Conservation (phyloP, 2,113 vertebrate genomes). For the Poecile atricapillus region DNA sequence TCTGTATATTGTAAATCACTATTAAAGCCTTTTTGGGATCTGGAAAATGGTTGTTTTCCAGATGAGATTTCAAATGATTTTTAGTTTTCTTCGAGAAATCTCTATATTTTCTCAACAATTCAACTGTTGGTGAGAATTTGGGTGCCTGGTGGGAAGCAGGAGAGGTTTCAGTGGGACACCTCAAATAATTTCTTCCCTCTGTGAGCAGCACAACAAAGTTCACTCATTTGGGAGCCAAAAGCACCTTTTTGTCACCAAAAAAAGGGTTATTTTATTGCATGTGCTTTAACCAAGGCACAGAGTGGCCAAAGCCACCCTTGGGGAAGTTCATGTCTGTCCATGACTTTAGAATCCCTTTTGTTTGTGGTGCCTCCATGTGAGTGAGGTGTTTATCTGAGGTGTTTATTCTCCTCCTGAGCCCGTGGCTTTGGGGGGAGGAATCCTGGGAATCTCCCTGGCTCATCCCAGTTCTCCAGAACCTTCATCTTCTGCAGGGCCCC, state of each 20-base stretch:
- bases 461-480: neutral
- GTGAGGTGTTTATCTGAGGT: neutral
- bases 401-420: fast-evolving
- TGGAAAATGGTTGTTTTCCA: neutral
- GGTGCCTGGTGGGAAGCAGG: neutral
- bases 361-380: neutral
- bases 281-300: fast-evolving
- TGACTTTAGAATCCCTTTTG: neutral
- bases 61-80: neutral
- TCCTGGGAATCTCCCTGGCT: neutral
- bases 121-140: neutral
- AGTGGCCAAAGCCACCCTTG: neutral
- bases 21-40: neutral
- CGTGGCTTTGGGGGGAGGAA: fast-evolving
- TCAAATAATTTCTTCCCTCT: neutral
- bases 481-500: neutral
- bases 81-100: neutral
- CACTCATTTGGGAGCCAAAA: neutral
- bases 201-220: neutral
- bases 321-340: neutral
- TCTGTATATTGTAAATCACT: neutral
- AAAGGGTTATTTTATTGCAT: fast-evolving
- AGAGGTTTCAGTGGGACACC: neutral
- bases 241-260: neutral
- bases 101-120: fast-evolving